phyloP scores from a whole-genome alignment of 2,113 vertebrate species.

The Psephotus haematonotus region DNA sequence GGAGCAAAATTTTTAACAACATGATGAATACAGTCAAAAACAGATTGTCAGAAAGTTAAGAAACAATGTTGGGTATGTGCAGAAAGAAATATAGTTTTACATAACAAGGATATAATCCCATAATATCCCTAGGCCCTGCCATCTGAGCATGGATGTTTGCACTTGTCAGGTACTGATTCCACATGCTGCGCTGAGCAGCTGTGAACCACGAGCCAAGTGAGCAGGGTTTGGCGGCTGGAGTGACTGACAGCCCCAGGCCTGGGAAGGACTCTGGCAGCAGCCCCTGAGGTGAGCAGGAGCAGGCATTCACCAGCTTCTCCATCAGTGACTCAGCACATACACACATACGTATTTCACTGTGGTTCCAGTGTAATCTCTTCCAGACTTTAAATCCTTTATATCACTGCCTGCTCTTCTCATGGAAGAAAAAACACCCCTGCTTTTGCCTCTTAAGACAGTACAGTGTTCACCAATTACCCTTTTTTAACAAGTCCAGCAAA shows the following conservation, averaged over 20 bases:
- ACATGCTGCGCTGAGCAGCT: not conserved
- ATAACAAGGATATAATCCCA: not conserved
- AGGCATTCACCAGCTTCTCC: not conserved
- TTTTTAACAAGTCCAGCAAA: not conserved
- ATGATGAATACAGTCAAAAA: not conserved
- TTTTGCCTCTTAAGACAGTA: not conserved
- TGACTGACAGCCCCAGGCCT: not conserved
- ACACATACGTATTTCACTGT: not conserved
- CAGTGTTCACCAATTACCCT: not conserved
- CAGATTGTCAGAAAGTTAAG: not conserved
- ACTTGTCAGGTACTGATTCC: not conserved
- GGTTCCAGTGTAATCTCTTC: not conserved
- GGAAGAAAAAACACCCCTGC: no score
- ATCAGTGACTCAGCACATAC: not conserved
- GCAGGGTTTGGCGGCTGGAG: not conserved
- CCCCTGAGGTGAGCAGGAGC: not conserved
- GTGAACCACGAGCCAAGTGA: rapidly evolving
- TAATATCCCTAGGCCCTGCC: not conserved
- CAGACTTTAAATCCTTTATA: not conserved
- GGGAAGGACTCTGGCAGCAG: not conserved
- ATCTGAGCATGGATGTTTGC: not conserved
- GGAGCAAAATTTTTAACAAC: not conserved
- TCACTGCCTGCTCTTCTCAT: not conserved
- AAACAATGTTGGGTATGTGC: not conserved
- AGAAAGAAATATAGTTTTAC: not conserved